Conservation (phyloP, 1,140 invertebrate species). For the Pseudachorutes palmiensis region DNA sequence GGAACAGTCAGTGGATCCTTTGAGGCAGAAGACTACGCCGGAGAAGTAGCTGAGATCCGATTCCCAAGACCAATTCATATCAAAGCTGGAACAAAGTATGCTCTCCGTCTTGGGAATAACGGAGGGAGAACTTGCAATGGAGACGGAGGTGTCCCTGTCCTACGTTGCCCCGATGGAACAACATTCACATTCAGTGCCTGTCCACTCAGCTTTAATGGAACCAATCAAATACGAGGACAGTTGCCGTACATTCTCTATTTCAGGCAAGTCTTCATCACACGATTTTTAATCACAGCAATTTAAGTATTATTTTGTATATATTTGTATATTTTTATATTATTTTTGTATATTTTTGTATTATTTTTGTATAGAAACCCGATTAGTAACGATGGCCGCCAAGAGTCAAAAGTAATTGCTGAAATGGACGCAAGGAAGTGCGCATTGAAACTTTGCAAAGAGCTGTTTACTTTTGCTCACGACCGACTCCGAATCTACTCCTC, state of each 20-base stretch:
- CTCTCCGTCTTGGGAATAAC: constrained; percentile 76
- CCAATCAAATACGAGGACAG: constrained; percentile 86
- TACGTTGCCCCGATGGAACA: constrained; percentile 86
- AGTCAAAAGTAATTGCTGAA: constrained; percentile 57
- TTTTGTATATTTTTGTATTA: not conserved
- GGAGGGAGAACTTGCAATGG: constrained; percentile 89
- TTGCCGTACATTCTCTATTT: constrained; percentile 87
- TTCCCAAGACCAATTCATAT: constrained; percentile 80
- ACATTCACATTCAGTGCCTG: constrained; percentile 86
- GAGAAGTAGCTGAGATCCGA: constrained; percentile 76
- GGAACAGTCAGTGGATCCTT: constrained; percentile 63
- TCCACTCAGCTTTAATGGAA: constrained; percentile 88
- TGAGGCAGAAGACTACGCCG: constrained; percentile 64
- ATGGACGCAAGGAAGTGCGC: constrained; percentile 63
- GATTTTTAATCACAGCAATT: not conserved
- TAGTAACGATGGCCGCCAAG: constrained; percentile 56
- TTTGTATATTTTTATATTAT: not conserved
- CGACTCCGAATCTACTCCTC: not conserved
- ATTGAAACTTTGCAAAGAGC: constrained; percentile 41
- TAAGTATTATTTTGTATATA: not conserved
- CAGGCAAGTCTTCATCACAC: constrained; percentile 39
- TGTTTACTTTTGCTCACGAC: constrained; percentile 17
- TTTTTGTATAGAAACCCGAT: constrained; percentile 51
- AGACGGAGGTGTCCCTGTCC: constrained; percentile 73
- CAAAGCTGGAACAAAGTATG: constrained; percentile 83